Evolutionary conservation across 2,797 vertebrate genomes (phyloP).

Genomic region (Molossus molossus): DNA sequence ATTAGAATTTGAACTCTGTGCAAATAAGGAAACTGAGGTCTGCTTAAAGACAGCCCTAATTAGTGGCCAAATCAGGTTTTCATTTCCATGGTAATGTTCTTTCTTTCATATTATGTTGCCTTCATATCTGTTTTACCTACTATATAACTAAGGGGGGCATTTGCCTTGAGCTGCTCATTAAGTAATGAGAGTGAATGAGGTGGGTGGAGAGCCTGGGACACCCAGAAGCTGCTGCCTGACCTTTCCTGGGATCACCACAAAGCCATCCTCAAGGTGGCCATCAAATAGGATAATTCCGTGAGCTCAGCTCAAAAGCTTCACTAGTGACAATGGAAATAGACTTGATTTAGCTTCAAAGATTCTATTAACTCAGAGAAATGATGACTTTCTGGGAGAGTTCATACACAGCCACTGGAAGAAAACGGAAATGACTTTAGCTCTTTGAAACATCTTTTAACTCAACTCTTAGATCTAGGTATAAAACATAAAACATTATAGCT

Average conservation of each 20-base stretch:
- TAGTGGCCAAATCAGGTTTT: background rate
- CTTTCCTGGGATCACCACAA: constrained; percentile 20
- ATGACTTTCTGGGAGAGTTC: constrained; percentile 78
- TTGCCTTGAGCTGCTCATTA: constrained; percentile 54
- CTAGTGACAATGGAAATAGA: constrained; percentile 82
- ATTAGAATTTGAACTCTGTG: background rate
- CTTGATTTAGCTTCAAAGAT: constrained; percentile 84
- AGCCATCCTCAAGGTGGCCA: constrained; percentile 65
- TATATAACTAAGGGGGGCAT: background rate
- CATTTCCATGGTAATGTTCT: background rate
- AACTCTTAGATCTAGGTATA: constrained; percentile 52
- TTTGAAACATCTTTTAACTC: constrained; percentile 78
- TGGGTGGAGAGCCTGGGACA: background rate
- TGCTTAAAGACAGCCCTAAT: background rate
- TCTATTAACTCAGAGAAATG: constrained; percentile 80
- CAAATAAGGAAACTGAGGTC: constrained; percentile 18
- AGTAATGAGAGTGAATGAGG: background rate
- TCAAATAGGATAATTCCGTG: constrained; percentile 64
- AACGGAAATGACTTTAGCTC: constrained; percentile 27
- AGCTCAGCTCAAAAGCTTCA: constrained; percentile 76
- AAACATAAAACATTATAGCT: constrained; percentile 59
- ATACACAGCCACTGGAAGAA: constrained; percentile 62
- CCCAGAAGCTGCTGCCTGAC: background rate
- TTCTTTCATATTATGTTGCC: background rate
- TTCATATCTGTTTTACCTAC: background rate